Percentiles rank a stretch among this genome's conserved stretches.
phyloP scores from a whole-genome alignment of 2,797 vertebrate genomes.

The Meriones psammophilus region DNA sequence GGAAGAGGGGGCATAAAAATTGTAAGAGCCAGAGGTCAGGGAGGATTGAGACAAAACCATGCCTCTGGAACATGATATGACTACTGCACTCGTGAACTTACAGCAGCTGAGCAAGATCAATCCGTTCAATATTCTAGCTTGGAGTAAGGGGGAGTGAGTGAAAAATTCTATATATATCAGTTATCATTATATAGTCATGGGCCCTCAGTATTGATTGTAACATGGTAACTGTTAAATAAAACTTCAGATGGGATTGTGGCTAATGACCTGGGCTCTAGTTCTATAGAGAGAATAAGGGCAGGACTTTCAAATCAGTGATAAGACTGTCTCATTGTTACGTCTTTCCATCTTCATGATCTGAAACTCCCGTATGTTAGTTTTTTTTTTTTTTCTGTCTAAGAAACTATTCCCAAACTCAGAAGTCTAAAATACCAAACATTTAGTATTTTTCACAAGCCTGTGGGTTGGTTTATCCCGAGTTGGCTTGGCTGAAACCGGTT shows the following conservation, averaged over 20 bases:
- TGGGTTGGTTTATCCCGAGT: no score
- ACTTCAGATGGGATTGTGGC: not conserved
- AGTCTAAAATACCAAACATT: not conserved
- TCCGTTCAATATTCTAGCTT: not conserved
- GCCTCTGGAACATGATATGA: not conserved
- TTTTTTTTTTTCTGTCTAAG: not conserved
- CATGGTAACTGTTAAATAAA: not conserved
- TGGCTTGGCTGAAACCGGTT: no score
- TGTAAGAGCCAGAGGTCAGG: not conserved
- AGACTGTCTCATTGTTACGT: no score
- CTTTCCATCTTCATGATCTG: not conserved
- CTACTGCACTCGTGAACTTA: no score
- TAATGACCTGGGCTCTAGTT: not conserved
- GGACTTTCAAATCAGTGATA: not conserved
- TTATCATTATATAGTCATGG: not conserved
- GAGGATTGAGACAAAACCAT: not conserved
- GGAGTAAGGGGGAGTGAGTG: not conserved
- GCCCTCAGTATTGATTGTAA: not conserved
- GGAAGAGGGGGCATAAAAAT: not conserved
- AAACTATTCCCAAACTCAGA: not conserved
- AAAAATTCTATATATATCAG: not conserved
- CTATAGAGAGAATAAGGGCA: not conserved
- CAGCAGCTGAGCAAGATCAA: no score
- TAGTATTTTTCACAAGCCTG: not conserved
- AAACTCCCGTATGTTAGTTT: not conserved